A percentile compares a stretch with the other conserved stretches of the same genome.
Conservation (phyloP, 23 tunicate species). For the Ascidia mentula region DNA sequence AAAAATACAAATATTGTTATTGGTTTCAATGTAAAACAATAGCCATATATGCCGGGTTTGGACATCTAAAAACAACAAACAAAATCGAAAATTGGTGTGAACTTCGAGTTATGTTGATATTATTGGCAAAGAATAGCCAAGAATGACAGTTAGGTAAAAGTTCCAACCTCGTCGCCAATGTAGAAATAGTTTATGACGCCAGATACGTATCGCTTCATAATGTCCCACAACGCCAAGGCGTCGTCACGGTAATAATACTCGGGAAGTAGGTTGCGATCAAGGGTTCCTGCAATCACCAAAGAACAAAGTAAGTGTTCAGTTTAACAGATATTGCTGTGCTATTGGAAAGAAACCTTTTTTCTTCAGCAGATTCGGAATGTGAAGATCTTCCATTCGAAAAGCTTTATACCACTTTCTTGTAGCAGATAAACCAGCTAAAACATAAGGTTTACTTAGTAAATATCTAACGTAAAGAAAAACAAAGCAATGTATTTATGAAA, state of each 20-base stretch:
- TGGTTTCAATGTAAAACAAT: too few relatives aligned
- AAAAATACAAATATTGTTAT: too few relatives aligned
- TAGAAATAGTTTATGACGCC: constrained; percentile 42
- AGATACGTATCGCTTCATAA: constrained; percentile 34
- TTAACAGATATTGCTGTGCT: neutral
- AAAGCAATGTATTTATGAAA: too few relatives aligned
- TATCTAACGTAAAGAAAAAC: too few relatives aligned
- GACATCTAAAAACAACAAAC: too few relatives aligned
- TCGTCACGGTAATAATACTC: constrained; percentile 71
- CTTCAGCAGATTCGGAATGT: constrained; percentile 52
- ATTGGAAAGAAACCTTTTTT: constrained; percentile 36
- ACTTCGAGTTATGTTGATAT: too few relatives aligned
- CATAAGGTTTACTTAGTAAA: too few relatives aligned
- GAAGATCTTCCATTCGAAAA: constrained; percentile 37
- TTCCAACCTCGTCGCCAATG: constrained; percentile 49
- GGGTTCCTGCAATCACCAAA: constrained; percentile 26
- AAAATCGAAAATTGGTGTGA: too few relatives aligned
- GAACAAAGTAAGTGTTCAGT: neutral
- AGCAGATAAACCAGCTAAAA: constrained; percentile 30
- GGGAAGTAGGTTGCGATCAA: constrained; percentile 41
- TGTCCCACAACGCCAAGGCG: constrained; percentile 47
- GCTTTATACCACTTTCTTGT: constrained; percentile 24
- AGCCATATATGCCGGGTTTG: too few relatives aligned
- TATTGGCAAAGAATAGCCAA: too few relatives aligned
- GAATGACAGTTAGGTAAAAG: too few relatives aligned